phyloP scores from a whole-genome alignment of 92 coral and sea anemone genomes.

The Zoanthus solanderi region DNA sequence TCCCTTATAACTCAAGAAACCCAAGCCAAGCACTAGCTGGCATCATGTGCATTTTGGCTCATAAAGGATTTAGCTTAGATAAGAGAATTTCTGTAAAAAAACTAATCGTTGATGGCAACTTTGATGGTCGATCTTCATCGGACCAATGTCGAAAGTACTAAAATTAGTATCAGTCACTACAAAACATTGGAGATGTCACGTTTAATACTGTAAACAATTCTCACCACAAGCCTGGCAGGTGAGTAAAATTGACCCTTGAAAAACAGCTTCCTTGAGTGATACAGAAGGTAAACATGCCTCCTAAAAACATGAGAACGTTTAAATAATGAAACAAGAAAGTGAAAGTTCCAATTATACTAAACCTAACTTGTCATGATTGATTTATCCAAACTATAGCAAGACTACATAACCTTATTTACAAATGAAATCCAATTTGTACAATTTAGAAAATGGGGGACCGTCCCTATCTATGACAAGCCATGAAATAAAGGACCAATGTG shows the following conservation, averaged over 20 bases:
- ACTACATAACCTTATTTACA: not conserved
- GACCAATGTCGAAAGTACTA: too few species aligned
- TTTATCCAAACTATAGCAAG: not conserved
- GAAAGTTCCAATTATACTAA: not conserved
- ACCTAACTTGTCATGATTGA: not conserved
- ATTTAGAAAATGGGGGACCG: not conserved
- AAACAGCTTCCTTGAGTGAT: constrained; percentile 30
- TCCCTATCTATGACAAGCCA: too few species aligned
- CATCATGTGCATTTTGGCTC: too few species aligned
- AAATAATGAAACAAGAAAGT: not conserved
- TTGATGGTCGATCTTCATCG: too few species aligned
- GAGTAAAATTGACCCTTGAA: constrained; percentile 10
- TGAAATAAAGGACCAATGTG: too few species aligned
- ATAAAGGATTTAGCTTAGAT: too few species aligned
- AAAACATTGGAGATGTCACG: not conserved
- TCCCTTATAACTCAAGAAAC: too few species aligned
- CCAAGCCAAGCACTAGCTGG: too few species aligned
- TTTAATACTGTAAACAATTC: not conserved
- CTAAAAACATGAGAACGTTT: not conserved
- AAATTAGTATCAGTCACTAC: not conserved
- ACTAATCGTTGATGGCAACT: too few species aligned
- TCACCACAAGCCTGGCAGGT: constrained; percentile 25
- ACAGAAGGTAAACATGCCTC: constrained; percentile 36
- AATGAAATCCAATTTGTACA: not conserved
- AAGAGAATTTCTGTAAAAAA: too few species aligned